Evolutionary conservation across 2,797 vertebrate genomes (phyloP).

Genomic region (Centroberyx gerrardi): DNA sequence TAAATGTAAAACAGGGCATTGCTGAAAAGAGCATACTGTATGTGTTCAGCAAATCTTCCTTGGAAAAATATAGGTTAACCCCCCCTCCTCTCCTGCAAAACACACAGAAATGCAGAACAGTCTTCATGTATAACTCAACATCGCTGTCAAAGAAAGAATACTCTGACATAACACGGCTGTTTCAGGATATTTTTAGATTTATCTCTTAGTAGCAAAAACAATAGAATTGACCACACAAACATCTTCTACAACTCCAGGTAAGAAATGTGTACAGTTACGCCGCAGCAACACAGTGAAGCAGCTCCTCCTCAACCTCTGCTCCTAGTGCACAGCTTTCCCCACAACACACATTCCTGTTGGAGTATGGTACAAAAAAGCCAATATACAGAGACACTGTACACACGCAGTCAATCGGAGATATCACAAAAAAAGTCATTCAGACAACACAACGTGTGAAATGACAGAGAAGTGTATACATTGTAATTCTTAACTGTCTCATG

Average conservation of each 20-base stretch:
- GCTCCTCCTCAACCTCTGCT: slow-evolving; percentile 27
- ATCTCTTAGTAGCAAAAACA: slow-evolving; percentile 81
- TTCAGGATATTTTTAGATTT: slow-evolving; percentile 62
- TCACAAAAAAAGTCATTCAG: slow-evolving; percentile 46
- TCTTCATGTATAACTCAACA: not conserved
- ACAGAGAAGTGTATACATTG: slow-evolving; percentile 33
- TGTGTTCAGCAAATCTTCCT: no score
- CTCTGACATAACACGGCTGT: slow-evolving; percentile 29
- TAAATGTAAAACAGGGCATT: no score
- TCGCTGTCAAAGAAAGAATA: not conserved
- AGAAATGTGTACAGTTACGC: slow-evolving; percentile 75
- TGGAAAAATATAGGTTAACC: no score
- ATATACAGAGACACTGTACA: slow-evolving; percentile 64
- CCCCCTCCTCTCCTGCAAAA: no score
- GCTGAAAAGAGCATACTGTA: no score
- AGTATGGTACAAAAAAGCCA: slow-evolving; percentile 60
- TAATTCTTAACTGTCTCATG: slow-evolving; percentile 33
- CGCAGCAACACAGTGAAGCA: slow-evolving; percentile 73
- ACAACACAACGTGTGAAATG: slow-evolving; percentile 43
- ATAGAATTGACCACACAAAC: slow-evolving; percentile 84
- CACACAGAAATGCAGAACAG: no score
- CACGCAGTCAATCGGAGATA: slow-evolving; percentile 48
- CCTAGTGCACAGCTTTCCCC: slow-evolving; percentile 33
- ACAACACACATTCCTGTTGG: slow-evolving; percentile 30
- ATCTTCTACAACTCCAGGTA: slow-evolving; percentile 82